phyloP scores from a whole-genome alignment of 2,888 invertebrate genomes.

The Diaphora mendica region DNA sequence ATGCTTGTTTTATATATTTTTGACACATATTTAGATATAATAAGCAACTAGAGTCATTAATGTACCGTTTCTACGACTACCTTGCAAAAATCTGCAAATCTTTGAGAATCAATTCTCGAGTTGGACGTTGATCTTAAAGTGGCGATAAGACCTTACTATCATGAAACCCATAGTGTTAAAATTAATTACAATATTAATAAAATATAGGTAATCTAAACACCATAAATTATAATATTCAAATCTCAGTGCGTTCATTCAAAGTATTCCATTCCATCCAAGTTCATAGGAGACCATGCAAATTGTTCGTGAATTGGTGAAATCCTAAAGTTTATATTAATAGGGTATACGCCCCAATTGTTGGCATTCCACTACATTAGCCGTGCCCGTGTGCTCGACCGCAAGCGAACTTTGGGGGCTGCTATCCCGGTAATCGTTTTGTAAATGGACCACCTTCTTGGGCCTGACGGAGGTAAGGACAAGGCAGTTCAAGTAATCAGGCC shows the following conservation, averaged over 20 bases:
- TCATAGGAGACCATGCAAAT: slow-evolving; percentile 30
- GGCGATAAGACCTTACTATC: too few relatives aligned
- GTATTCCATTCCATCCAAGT: neutral
- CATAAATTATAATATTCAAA: neutral
- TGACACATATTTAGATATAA: too few relatives aligned
- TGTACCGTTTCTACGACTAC: too few relatives aligned
- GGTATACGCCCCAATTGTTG: slow-evolving; percentile 42
- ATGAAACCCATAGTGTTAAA: too few relatives aligned
- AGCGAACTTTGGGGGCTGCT: slow-evolving; percentile 35
- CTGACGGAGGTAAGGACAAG: slow-evolving; percentile 20
- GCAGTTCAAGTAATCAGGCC: slow-evolving; percentile 10
- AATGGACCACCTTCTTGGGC: slow-evolving; percentile 24
- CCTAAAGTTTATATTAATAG: slow-evolving; percentile 51
- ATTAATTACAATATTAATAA: too few relatives aligned
- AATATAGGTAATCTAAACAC: neutral
- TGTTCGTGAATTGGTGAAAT: slow-evolving; percentile 33
- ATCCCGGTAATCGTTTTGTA: slow-evolving; percentile 38
- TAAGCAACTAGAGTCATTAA: too few relatives aligned
- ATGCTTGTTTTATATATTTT: too few relatives aligned
- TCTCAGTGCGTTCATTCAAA: neutral
- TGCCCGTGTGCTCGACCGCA: slow-evolving; percentile 35
- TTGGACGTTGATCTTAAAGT: too few relatives aligned
- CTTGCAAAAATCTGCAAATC: too few relatives aligned
- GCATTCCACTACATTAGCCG: slow-evolving; percentile 51
- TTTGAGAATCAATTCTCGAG: too few relatives aligned